phyloP scores from a whole-genome alignment of 37 sponge, comb jelly and placozoan species.

The Dysidea cf. avara region DNA sequence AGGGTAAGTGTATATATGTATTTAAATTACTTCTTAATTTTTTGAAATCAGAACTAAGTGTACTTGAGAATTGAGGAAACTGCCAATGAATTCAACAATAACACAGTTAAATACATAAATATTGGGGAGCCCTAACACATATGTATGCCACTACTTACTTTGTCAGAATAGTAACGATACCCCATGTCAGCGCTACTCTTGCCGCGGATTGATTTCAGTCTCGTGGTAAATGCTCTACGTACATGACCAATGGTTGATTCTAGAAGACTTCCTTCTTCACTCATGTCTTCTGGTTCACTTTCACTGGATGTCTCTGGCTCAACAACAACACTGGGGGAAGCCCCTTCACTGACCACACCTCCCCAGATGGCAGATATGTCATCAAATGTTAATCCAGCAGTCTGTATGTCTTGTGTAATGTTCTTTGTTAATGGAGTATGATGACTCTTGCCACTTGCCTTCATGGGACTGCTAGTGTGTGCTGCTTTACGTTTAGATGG shows the following conservation, averaged over 20 bases:
- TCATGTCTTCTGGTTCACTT: constrained; percentile 2
- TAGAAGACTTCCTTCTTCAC: constrained; percentile 48
- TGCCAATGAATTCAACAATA: neutral
- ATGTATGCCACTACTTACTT: constrained; percentile 23
- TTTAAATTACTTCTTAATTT: neutral
- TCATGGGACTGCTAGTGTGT: no score
- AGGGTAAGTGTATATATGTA: neutral
- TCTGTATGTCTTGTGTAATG: no score
- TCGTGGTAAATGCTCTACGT: constrained; percentile 21
- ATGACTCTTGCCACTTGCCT: no score
- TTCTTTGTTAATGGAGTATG: no score
- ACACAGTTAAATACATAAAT: neutral
- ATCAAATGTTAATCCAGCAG: neutral
- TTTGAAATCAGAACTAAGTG: no score
- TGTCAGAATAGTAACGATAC: constrained; percentile 63
- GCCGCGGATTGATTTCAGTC: constrained; percentile 46
- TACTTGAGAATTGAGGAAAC: no score
- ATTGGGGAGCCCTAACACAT: neutral
- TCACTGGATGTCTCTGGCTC: neutral
- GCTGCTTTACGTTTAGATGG: constrained; percentile 8
- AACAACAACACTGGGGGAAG: neutral
- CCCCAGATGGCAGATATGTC: neutral
- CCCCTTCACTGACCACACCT: neutral
- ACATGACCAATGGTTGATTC: constrained; percentile 58
- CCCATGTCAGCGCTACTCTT: constrained; percentile 53